Base-by-base conservation (phyloP, 2,888 invertebrate species). In the Ellobium chinense region DNA sequence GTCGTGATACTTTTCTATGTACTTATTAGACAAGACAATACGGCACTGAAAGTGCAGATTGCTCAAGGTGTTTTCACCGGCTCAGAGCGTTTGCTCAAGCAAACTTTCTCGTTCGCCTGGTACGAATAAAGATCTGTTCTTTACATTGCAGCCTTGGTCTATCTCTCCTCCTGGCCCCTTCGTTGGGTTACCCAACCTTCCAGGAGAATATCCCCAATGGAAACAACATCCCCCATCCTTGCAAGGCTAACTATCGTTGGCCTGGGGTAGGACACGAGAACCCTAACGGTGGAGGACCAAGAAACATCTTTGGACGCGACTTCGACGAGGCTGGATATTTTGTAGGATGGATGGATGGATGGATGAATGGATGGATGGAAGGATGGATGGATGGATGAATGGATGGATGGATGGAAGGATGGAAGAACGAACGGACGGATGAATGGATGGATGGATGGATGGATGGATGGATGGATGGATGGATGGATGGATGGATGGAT, bases 221-320 rank as follows among this genome's bases (percentile, higher is more conserved):
- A 4, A 68, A 54, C 31, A 37, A 21, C 2, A 72, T 83, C 7
- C 79, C 70, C n/a, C 83, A 83, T 66, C 83, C 83, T 5, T 83
- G 83, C 56, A 83, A 82, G 73, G 65, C 34, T 39, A 84, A 84
- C 76, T 78, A 75, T 39, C 24, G 78, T 9, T 82, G 82, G 84
- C 36, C 63, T 24, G 84, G 82, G 3, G 81, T 84, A 18, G 84
- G 84, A 0, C 84, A 84, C 54, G 14, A 54, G 21, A 73, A 79
- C 60, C 60, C 74, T 1, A 18, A 39, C 27, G 84, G 81, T 5
- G 82, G 81, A 1, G 80, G 80, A 18, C 36, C 14, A 1, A 72
- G 77, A 31, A 81, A 84, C 65, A 3, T 29, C 1, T 84, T 84
- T 65, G 83, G 83, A 9, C 0, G 29, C 36, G 82, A 77, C n/a